Evolutionary conservation across 2,113 vertebrate genomes (phyloP), one percentile per base, ranked within the genome.

Genomic region (Aegypius monachus): DNA sequence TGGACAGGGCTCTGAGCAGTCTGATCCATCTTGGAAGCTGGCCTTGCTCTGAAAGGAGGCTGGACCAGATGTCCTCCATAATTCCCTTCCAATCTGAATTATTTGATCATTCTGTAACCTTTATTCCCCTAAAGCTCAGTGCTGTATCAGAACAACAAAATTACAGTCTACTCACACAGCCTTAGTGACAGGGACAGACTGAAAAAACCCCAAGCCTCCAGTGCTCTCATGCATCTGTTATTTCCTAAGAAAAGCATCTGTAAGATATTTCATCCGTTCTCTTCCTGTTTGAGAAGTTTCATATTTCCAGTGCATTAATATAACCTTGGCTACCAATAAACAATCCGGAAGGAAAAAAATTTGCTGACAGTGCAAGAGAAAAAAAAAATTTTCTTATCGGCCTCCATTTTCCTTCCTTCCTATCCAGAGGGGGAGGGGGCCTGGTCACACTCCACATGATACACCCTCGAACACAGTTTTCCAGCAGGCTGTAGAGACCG

Each of bases 211-310:
- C 29, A 21, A 67, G 47, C 43, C 65, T 62, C 43, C 48, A 86
- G 34, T 6, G 36, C 61, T 82, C 86, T 75, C 86, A 38, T 2
- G 34, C 80, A 52, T 78, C 83, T 72, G 47, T 22, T 68, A 32
- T 95, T 89, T 91, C 88, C 93, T 31, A 79, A 89, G 65, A 91
- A 91, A 95, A 89, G 80, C 77, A 94, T 94, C 91, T 96, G 82
- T 50, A 59, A 95, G 88, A 67, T 58, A 84, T 53, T 95, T 92
- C 36, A 94, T 50, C 73, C 0, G 0, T 83, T 84, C 72, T 61
- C 88, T 89, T 97, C 86, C 93, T 96, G 83, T 89, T 92, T 52
- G 65, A 75, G 72, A 55, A 89, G 83, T 93, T 95, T 91, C 65
- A 6, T 36, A 71, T 87, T 96, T 96, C 91, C 80, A 95, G 80